phyloP scores from a whole-genome alignment of 2,888 invertebrate species.

The Tolmerus cingulatus region DNA sequence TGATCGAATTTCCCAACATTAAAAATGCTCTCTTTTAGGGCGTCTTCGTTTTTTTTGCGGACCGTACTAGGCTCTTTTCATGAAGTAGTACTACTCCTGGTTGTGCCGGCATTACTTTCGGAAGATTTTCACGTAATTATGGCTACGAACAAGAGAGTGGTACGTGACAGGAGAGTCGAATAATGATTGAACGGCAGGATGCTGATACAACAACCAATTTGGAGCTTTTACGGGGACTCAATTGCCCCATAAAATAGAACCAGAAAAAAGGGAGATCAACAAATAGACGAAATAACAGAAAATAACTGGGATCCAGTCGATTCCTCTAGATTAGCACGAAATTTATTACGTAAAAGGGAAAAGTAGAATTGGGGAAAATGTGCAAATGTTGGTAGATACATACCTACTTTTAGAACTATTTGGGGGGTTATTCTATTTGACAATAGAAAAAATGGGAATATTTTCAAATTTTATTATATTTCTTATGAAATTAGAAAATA shows the following conservation, averaged over 20 bases:
- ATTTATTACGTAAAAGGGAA: not conserved
- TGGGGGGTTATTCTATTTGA: not conserved
- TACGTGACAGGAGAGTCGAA: slow-evolving; percentile 49
- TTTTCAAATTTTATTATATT: too few relatives aligned
- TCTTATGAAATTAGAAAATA: too few relatives aligned
- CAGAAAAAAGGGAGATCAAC: slow-evolving; percentile 15
- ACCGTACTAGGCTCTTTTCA: not conserved
- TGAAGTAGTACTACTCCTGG: not conserved
- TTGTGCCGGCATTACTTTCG: slow-evolving; percentile 30
- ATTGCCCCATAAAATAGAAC: slow-evolving; percentile 45
- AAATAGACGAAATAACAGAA: slow-evolving; percentile 43
- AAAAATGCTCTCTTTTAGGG: not conserved
- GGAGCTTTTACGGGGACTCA: slow-evolving; percentile 47
- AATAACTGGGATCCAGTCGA: slow-evolving; percentile 33
- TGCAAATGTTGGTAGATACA: not conserved
- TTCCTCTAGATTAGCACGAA: not conserved
- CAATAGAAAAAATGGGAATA: too few relatives aligned
- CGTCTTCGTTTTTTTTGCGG: not conserved
- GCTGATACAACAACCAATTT: slow-evolving; percentile 50
- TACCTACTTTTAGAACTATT: not conserved
- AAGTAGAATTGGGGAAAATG: not conserved
- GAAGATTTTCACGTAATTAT: slow-evolving; percentile 49
- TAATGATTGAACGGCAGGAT: slow-evolving; percentile 47
- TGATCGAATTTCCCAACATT: not conserved
- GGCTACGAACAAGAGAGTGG: slow-evolving; percentile 46